A percentile compares a stretch with the other conserved stretches of the same genome.
Evolutionary conservation across 2,797 vertebrate species (phyloP).

Genomic region (Manis javanica): DNA sequence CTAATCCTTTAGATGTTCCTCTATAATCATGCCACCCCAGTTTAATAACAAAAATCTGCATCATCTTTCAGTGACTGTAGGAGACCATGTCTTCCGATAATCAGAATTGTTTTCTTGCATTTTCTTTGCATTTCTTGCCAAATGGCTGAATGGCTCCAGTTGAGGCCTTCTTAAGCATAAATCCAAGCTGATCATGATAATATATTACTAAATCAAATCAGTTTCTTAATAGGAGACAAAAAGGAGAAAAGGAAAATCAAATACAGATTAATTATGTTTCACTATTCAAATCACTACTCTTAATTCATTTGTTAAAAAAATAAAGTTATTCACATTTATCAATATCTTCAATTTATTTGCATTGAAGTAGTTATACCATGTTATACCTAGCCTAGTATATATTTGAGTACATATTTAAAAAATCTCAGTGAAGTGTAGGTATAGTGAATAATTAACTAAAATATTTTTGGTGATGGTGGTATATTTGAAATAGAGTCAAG

Average conservation of each 20-base stretch:
- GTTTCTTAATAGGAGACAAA: not conserved
- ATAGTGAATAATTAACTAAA: not conserved
- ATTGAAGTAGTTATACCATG: not conserved
- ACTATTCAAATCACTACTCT: not conserved
- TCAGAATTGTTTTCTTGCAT: not conserved
- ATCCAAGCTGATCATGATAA: not conserved
- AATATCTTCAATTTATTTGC: conserved; percentile 15
- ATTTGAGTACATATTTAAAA: not conserved
- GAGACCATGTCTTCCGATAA: not conserved
- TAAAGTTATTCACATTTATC: not conserved
- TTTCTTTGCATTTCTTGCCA: not conserved
- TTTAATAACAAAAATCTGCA: not conserved
- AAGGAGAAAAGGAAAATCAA: not conserved
- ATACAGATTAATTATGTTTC: not conserved
- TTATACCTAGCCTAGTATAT: not conserved
- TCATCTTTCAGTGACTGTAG: not conserved
- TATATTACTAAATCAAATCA: not conserved
- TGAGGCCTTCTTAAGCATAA: not conserved
- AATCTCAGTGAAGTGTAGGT: not conserved
- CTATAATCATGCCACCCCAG: not conserved
- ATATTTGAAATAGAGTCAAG: not conserved
- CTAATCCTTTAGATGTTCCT: not conserved
- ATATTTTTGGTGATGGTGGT: not conserved
- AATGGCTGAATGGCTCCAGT: not conserved
- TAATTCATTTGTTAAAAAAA: not conserved